A percentile compares a stretch with the other conserved stretches of the same genome.
phyloP scores from a whole-genome alignment of 2,888 invertebrate genomes.

The Xestoiulus laeticollis region DNA sequence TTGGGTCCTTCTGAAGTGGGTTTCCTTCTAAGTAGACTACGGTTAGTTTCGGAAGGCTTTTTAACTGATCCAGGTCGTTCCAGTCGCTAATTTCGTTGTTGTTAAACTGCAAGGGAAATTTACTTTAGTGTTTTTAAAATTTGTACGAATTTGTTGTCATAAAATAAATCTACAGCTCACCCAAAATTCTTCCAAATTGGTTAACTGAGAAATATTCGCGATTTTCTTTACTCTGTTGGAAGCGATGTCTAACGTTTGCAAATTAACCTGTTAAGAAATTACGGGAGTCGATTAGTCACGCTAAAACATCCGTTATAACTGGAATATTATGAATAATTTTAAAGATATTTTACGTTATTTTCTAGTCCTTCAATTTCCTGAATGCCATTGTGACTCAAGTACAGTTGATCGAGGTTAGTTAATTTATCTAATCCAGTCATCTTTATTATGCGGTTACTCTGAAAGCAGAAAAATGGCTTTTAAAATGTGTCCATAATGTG shows the following conservation, averaged over 20 bases:
- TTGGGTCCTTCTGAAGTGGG: slow-evolving; percentile 81
- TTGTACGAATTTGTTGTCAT: neutral
- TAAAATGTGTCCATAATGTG: neutral
- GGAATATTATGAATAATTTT: slow-evolving; percentile 49
- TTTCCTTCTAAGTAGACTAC: slow-evolving; percentile 96
- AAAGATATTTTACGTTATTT: slow-evolving; percentile 66
- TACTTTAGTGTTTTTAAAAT: neutral
- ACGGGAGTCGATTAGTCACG: too few relatives aligned
- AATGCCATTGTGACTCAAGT: slow-evolving; percentile 93
- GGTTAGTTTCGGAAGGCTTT: slow-evolving; percentile 65
- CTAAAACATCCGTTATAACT: too few relatives aligned
- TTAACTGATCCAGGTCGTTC: slow-evolving; percentile 80
- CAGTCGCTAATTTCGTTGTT: slow-evolving; percentile 88
- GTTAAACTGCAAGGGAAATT: slow-evolving; percentile 75
- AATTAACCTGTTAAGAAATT: slow-evolving; percentile 62
- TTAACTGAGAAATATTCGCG: slow-evolving; percentile 79
- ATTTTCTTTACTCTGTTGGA: slow-evolving; percentile 84
- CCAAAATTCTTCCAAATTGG: slow-evolving; percentile 93
- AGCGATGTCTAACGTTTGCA: slow-evolving; percentile 91
- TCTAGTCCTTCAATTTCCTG: slow-evolving; percentile 78
- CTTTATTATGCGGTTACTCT: slow-evolving; percentile 85
- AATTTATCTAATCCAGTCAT: slow-evolving; percentile 85
- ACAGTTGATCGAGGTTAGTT: slow-evolving; percentile 82
- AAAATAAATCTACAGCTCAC: slow-evolving; percentile 67
- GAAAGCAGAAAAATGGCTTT: slow-evolving; percentile 55